A percentile compares a stretch with the other conserved stretches of the same genome.
These are phyloP conservation scores for Brachionus rotundiformis DNA, from an alignment of 1,140 invertebrate genomes.

Conservation along the genomic window DNA sequence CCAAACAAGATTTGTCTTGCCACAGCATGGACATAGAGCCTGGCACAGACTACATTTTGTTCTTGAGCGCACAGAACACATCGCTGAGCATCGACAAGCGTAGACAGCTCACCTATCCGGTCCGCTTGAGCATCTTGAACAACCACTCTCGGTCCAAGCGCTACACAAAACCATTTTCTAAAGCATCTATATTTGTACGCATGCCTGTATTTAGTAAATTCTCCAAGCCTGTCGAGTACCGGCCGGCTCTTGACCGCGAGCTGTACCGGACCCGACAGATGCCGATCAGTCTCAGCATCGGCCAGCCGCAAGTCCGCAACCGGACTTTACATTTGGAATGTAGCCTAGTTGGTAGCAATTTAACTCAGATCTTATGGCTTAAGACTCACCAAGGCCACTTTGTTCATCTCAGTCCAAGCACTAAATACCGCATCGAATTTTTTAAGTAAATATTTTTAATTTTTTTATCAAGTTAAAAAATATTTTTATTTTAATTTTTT, in stretches of 20 bases:
- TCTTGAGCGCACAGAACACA: not conserved
- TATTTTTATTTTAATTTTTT: too few relatives aligned
- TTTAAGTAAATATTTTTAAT: not conserved
- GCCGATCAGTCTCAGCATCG: not conserved
- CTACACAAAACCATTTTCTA: not conserved
- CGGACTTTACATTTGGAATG: not conserved
- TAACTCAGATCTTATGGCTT: not conserved
- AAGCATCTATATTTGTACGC: conserved; percentile 19
- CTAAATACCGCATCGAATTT: not conserved
- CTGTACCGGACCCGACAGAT: not conserved
- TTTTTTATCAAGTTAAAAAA: not conserved
- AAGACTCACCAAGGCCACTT: not conserved
- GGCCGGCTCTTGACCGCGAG: not conserved
- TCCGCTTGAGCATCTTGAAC: not conserved
- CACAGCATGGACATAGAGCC: not conserved
- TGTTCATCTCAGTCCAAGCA: not conserved
- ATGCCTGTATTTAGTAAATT: conserved; percentile 47
- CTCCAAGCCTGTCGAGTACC: not conserved
- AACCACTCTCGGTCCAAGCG: not conserved
- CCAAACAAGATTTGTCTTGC: not conserved
- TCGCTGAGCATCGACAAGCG: not conserved
- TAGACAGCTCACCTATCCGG: conserved; percentile 5
- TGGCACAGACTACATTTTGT: not conserved
- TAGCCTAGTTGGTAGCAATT: not conserved
- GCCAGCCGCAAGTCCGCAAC: not conserved